Conservation (phyloP, 2,113 vertebrate genomes). For the Laterallus jamaicensis region DNA sequence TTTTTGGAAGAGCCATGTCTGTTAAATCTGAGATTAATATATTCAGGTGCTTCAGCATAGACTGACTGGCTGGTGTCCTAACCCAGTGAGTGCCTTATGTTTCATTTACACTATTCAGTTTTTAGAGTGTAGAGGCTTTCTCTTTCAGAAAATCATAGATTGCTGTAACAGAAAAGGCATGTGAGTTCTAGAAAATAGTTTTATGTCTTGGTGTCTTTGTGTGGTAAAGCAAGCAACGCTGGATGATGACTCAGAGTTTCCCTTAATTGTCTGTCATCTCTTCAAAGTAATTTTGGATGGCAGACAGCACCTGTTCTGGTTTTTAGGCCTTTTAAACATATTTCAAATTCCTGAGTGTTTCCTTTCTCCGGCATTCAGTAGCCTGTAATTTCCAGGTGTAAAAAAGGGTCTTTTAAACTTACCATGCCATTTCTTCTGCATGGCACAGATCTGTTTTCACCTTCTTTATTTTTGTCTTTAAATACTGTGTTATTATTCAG, state of each 20-base stretch:
- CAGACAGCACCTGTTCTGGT: neutral
- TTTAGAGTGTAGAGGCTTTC: neutral
- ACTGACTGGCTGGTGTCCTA: neutral
- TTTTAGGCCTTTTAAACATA: neutral
- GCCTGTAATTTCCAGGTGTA: conserved; percentile 25
- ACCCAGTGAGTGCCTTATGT: neutral
- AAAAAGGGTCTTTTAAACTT: neutral
- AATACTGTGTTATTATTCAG: neutral
- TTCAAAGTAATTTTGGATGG: conserved; percentile 7
- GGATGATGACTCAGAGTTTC: conserved; percentile 12
- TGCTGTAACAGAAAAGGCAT: neutral
- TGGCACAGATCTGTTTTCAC: neutral
- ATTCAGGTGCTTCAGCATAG: neutral
- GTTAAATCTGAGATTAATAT: neutral
- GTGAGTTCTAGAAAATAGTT: neutral
- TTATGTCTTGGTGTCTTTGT: neutral
- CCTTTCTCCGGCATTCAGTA: neutral
- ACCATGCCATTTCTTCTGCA: neutral
- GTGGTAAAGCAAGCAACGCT: neutral
- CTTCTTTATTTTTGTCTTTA: neutral
- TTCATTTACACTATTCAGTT: neutral
- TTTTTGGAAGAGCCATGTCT: neutral
- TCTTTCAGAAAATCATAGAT: neutral
- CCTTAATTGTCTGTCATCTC: neutral
- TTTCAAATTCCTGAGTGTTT: conserved; percentile 31